phyloP scores from a whole-genome alignment of 2,888 invertebrate genomes.

The Meta bourneti region DNA sequence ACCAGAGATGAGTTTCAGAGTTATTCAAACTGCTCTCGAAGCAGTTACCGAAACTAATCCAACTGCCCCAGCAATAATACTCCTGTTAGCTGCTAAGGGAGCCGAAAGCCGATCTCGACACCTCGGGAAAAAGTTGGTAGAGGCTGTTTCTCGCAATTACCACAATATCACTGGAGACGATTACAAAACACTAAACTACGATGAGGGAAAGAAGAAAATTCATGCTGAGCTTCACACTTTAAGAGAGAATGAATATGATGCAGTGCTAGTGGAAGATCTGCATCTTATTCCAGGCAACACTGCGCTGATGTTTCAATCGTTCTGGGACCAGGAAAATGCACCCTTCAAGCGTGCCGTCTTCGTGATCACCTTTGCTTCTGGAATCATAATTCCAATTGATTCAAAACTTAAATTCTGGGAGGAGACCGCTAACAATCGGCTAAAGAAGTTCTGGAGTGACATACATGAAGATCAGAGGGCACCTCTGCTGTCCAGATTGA shows the following conservation, averaged over 20 bases:
- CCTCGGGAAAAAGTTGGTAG: slow-evolving; percentile 6
- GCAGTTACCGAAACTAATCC: neutral
- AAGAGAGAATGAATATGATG: neutral
- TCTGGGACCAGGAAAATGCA: slow-evolving; percentile 66
- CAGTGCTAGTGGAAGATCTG: slow-evolving; percentile 38
- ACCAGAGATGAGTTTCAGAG: neutral
- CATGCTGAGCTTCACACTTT: neutral
- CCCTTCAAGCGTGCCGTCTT: slow-evolving; percentile 43
- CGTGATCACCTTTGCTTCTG: slow-evolving; percentile 20
- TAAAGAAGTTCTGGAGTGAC: slow-evolving; percentile 23
- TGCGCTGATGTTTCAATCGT: slow-evolving; percentile 58
- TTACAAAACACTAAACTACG: neutral
- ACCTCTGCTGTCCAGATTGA: slow-evolving; percentile 52
- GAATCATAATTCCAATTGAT: neutral
- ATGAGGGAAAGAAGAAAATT: slow-evolving; percentile 14
- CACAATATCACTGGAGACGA: neutral
- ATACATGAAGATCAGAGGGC: slow-evolving; percentile 10
- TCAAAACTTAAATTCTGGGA: neutral
- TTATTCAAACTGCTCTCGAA: slow-evolving; percentile 20
- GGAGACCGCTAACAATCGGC: neutral
- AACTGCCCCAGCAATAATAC: slow-evolving; percentile 43
- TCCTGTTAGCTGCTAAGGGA: slow-evolving; percentile 29
- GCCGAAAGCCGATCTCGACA: neutral
- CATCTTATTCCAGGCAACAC: slow-evolving; percentile 46
- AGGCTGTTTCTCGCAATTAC: neutral